Percentiles rank a stretch among this genome's conserved stretches.
Conservation (phyloP, 2,113 vertebrate species). For the Hemiprocne comata region DNA sequence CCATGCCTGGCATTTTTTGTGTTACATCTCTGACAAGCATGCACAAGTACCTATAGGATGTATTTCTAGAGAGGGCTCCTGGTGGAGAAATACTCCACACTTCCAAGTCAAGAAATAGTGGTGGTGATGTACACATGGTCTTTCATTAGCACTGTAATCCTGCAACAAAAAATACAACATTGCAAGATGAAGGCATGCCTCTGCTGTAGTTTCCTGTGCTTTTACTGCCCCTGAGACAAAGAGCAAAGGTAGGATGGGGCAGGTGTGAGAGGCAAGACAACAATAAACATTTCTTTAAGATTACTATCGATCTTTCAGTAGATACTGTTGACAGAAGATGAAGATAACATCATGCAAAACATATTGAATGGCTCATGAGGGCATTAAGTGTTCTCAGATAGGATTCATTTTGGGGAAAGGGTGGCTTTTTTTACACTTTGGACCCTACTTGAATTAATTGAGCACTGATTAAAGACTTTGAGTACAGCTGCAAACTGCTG, state of each 20-base stretch:
- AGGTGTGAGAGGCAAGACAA: constrained; percentile 73
- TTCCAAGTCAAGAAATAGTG: not conserved
- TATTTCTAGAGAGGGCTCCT: not conserved
- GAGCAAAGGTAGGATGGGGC: constrained; percentile 70
- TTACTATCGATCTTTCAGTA: constrained; percentile 54
- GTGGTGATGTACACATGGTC: not conserved
- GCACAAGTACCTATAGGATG: rapidly evolving
- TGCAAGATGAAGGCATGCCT: not conserved
- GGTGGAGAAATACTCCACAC: not conserved
- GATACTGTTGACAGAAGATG: constrained; percentile 43
- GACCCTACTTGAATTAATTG: not conserved
- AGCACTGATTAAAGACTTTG: constrained; percentile 16
- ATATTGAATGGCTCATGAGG: not conserved
- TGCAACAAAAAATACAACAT: not conserved
- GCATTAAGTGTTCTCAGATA: not conserved
- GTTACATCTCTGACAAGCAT: not conserved
- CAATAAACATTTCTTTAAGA: constrained; percentile 54
- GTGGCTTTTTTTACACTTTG: not conserved
- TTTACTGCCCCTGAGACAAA: constrained; percentile 62
- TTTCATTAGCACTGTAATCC: not conserved
- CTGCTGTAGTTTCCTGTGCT: not conserved
- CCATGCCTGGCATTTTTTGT: not conserved
- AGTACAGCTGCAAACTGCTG: not conserved
- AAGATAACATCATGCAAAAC: constrained; percentile 27
- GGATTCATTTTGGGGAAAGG: not conserved